Conservation (phyloP, 2,113 vertebrate species). For the Danio rerio region GRCz12tu NC_133182.1:76803501-76804000, state of each 20-base stretch:
- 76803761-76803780: slow-evolving; percentile 66
- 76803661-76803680: slow-evolving; percentile 64
- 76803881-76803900: slow-evolving; percentile 46
- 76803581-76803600: slow-evolving; percentile 2
- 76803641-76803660: slow-evolving; percentile 49
- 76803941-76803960: slow-evolving; percentile 55
- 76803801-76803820: slow-evolving; percentile 59
- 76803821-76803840: slow-evolving; percentile 49
- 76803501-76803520: neutral
- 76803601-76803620: neutral
- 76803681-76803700: slow-evolving; percentile 66
- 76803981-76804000: slow-evolving; percentile 75
- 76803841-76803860: slow-evolving; percentile 54
- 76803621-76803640: slow-evolving; percentile 41
- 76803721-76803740: slow-evolving; percentile 68
- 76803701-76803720: slow-evolving; percentile 63
- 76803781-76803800: slow-evolving; percentile 56
- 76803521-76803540: slow-evolving; percentile 14
- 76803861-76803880: slow-evolving; percentile 44
- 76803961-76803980: slow-evolving; percentile 66
- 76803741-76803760: slow-evolving; percentile 69
- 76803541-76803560: neutral
- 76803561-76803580: slow-evolving; percentile 20
- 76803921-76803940: slow-evolving; percentile 54
- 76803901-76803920: slow-evolving; percentile 53